phyloP scores from a whole-genome alignment of 2,888 invertebrate genomes.

The Drosophila greeni region DNA sequence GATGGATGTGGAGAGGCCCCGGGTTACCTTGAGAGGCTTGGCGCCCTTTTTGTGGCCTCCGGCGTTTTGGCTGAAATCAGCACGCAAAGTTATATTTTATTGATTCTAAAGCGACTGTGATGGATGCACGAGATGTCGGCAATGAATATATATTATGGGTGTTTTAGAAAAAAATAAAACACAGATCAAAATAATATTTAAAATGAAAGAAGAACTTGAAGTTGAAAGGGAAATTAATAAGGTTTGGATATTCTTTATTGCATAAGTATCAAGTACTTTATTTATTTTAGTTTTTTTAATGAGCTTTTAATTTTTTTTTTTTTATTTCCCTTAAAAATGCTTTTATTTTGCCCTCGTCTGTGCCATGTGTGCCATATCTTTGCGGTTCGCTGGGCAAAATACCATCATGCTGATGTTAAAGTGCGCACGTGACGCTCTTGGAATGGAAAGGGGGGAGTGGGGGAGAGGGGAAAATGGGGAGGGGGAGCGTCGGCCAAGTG shows the following conservation, averaged over 20 bases:
- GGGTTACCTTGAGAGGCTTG: slow-evolving; percentile 53
- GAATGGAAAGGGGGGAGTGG: slow-evolving; percentile 25
- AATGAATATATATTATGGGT: background rate
- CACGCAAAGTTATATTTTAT: slow-evolving; percentile 71
- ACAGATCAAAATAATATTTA: background rate
- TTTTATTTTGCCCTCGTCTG: background rate
- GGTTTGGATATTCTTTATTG: too few species aligned
- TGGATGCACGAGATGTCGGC: slow-evolving; percentile 46
- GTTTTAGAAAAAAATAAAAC: background rate
- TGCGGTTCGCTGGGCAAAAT: slow-evolving; percentile 63
- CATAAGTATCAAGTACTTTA: too few species aligned
- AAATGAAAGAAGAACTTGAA: too few species aligned
- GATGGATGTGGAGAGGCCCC: background rate
- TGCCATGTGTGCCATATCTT: slow-evolving; percentile 22
- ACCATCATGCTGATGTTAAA: slow-evolving; percentile 67
- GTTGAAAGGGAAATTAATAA: too few species aligned
- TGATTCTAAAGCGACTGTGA: slow-evolving; percentile 70
- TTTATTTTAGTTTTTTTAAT: too few species aligned
- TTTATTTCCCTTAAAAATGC: background rate
- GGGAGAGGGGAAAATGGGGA: background rate
- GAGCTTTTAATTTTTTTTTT: too few species aligned
- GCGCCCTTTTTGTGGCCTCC: slow-evolving; percentile 44
- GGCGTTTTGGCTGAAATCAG: slow-evolving; percentile 54
- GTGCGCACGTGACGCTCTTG: slow-evolving; percentile 65
- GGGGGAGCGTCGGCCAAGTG: slow-evolving; percentile 32